phyloP scores from a whole-genome alignment of 1,140 invertebrate genomes.

The Euglossa dilemma region DNA sequence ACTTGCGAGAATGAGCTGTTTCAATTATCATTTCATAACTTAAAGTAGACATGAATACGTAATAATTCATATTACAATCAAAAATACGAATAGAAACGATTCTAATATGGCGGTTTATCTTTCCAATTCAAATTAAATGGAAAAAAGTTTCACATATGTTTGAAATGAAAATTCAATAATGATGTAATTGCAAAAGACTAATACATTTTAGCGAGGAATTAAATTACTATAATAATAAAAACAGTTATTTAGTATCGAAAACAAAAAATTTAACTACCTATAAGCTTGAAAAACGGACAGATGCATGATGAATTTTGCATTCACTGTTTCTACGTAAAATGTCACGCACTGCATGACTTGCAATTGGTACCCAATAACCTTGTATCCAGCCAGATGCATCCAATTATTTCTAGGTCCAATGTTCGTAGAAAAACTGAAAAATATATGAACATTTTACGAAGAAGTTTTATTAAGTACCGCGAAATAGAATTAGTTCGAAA shows the following conservation, averaged over 20 bases:
- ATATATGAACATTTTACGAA: neutral
- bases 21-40: neutral
- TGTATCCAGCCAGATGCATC: neutral
- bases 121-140: neutral
- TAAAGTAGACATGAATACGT: neutral
- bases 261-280: slow-evolving; percentile 7
- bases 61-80: too few species aligned
- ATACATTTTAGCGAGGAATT: neutral
- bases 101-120: neutral
- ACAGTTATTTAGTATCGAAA: neutral
- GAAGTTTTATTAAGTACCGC: neutral
- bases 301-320: slow-evolving; percentile 5
- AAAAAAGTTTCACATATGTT: neutral
- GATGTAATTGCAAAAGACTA: neutral
- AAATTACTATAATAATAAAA: neutral
- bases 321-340: neutral
- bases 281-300: neutral
- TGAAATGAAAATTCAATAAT: neutral
- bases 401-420: neutral
- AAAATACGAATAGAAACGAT: too few species aligned
- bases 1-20: neutral
- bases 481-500: neutral
- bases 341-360: slow-evolving; percentile 2
- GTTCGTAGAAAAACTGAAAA: neutral
- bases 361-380: neutral